These are phyloP conservation scores for Helicolenus hilgendorfi DNA, from an alignment of 2,797 vertebrate genomes.

Conservation along the genomic window DNA sequence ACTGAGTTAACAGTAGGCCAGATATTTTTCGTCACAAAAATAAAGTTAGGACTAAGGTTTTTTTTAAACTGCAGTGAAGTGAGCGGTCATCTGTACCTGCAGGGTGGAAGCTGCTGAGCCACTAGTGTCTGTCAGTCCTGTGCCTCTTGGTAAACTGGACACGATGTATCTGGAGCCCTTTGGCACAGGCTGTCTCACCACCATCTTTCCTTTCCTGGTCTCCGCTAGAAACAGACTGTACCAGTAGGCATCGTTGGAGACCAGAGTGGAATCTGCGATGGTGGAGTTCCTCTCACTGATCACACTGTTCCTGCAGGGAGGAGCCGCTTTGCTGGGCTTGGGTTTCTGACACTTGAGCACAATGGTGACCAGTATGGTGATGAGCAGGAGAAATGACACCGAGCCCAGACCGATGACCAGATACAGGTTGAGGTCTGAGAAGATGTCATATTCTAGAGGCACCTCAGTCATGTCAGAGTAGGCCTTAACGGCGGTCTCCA, in stretches of 20 bases:
- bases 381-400: constrained; percentile 83
- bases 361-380: constrained; percentile 75
- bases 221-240: constrained; percentile 77
- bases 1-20: background rate
- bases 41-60: background rate
- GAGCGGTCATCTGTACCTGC: constrained; percentile 65
- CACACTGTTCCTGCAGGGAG: constrained; percentile 79
- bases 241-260: constrained; percentile 82
- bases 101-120: constrained; percentile 82
- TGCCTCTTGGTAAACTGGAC: constrained; percentile 80
- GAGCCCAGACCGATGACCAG: constrained; percentile 83
- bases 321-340: constrained; percentile 64
- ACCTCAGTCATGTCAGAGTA: constrained; percentile 82
- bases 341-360: constrained; percentile 82
- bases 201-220: constrained; percentile 75
- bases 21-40: background rate
- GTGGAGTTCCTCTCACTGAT: constrained; percentile 79
- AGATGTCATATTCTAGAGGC: constrained; percentile 79
- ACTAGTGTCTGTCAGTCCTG: constrained; percentile 80
- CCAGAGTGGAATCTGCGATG: constrained; percentile 73
- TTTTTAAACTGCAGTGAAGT: background rate
- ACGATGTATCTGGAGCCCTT: constrained; percentile 83
- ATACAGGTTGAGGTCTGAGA: constrained; percentile 82
- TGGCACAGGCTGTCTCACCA: constrained; percentile 76
- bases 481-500: constrained; percentile 80